phyloP scores from a whole-genome alignment of 2,797 vertebrate genomes.

The Crax fasciolata region DNA sequence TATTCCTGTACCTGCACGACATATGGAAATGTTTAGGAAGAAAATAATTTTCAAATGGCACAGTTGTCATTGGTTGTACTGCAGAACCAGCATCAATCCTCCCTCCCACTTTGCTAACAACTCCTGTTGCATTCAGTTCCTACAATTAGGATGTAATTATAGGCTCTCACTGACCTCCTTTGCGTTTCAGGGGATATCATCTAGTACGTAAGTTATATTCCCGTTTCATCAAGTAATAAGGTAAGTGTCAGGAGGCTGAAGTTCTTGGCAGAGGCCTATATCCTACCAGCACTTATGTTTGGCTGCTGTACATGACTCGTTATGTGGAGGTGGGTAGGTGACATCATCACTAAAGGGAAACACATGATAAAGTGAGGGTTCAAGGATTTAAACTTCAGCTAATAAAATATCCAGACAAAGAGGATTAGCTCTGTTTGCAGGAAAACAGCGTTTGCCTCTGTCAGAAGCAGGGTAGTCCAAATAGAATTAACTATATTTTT shows the following conservation, averaged over 20 bases:
- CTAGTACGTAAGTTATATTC: slow-evolving; percentile 15
- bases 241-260: slow-evolving; percentile 16
- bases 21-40: background rate
- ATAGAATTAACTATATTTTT: slow-evolving; percentile 28
- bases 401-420: slow-evolving; percentile 72
- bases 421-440: slow-evolving; percentile 51
- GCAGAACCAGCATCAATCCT: background rate
- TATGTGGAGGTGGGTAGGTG: slow-evolving; percentile 45
- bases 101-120: background rate
- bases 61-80: background rate
- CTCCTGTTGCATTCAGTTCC: background rate
- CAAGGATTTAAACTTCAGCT: slow-evolving; percentile 45
- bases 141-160: background rate
- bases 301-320: slow-evolving; percentile 34
- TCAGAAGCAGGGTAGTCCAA: slow-evolving; percentile 26
- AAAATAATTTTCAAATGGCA: background rate
- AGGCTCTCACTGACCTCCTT: slow-evolving; percentile 18
- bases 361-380: slow-evolving; percentile 34
- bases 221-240: slow-evolving; percentile 47
- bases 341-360: slow-evolving; percentile 64
- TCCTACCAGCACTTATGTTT: background rate
- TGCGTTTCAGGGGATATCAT: slow-evolving; percentile 9
- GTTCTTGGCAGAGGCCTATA: slow-evolving; percentile 20
- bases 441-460: slow-evolving; percentile 35
- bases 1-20: background rate